Base-by-base conservation (phyloP, 2,888 invertebrate genomes). In the Sinohyriopsis cumingii region DNA sequence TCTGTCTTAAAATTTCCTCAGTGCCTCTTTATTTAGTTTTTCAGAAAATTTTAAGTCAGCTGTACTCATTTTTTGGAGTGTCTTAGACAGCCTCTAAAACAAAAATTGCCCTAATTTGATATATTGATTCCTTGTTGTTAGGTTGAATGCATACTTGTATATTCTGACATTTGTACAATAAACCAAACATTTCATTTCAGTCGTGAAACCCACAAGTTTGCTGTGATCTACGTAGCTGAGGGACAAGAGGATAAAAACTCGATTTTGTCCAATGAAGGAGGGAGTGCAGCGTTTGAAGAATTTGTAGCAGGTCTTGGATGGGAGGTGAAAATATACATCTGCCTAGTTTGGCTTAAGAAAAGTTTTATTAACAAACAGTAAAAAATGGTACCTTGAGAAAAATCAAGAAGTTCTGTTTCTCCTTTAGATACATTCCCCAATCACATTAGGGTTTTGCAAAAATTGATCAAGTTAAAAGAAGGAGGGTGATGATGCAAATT, bases 171-270 rank as follows among this genome's bases (percentile, higher is more conserved):
- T 54, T n/a, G 33, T 22, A 55, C n/a, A 24, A 54, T 54, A 15
- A n/a, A 53, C 12, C 22, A 22, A 45, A 12, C 15, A 12, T 12
- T 57, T 55, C 59, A 5, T 72, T 74, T 24, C 73, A 88, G 89
- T 73, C 88, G 91, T 61, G 91, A 91, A 75, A 90, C 89, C 7
- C 90, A 90, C 83, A 91, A 93, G 94, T 90, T 97, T 72, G 99
- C 99, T 24, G 96, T 99, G 63, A 96, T 99, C 85, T 99, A 98
- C 91, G 98, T 99, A 24, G 97, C 95, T 19, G 94, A 95, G 63
- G 98, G 98, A 0, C 99, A 99, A 89, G 98, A 99, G 90, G 96
- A 97, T 83, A 97, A 99, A 85, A 95, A 95, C 88, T 96, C 97
- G 59, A 98, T 99, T 84, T 91, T 95, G 22, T 94, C 95, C 18